Evolutionary conservation across 2,888 invertebrate genomes (phyloP).

Genomic region (Drepanosiphum platanoidis): DNA sequence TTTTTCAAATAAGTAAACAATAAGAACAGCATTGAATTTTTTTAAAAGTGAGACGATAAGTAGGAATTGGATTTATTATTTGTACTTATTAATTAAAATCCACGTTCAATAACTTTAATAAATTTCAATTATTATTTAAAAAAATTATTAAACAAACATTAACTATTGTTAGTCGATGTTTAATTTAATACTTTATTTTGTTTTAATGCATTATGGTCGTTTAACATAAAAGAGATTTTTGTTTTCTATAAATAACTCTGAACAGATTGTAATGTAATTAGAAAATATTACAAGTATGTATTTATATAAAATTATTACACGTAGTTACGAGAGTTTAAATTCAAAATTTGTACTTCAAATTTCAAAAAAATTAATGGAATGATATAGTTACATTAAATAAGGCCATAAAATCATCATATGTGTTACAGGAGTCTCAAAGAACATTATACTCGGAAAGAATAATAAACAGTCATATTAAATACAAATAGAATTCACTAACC

Average conservation of each 20-base stretch:
- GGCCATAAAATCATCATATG: slow-evolving; percentile 6
- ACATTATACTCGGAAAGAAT: slow-evolving; percentile 13
- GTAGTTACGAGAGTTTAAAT: neutral
- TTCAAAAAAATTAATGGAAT: slow-evolving; percentile 23
- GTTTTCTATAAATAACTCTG: neutral
- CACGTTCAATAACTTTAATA: no score
- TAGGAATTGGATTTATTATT: no score
- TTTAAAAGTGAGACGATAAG: no score
- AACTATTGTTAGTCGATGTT: no score
- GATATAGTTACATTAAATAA: slow-evolving; percentile 6
- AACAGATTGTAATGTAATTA: neutral
- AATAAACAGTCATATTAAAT: slow-evolving; percentile 11
- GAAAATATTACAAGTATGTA: neutral
- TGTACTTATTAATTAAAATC: no score
- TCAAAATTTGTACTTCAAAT: neutral
- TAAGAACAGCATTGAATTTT: no score
- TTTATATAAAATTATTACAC: neutral
- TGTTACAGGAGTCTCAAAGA: neutral
- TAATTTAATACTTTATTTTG: neutral
- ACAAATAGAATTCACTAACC: slow-evolving; percentile 49
- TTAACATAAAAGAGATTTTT: neutral
- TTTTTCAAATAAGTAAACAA: no score
- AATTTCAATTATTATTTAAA: no score
- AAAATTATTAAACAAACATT: no score
- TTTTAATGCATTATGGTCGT: neutral